Percentiles rank a stretch among this genome's conserved stretches.
Evolutionary conservation across 1,140 invertebrate species (phyloP).

Genomic region (Papilio glaucus): DNA sequence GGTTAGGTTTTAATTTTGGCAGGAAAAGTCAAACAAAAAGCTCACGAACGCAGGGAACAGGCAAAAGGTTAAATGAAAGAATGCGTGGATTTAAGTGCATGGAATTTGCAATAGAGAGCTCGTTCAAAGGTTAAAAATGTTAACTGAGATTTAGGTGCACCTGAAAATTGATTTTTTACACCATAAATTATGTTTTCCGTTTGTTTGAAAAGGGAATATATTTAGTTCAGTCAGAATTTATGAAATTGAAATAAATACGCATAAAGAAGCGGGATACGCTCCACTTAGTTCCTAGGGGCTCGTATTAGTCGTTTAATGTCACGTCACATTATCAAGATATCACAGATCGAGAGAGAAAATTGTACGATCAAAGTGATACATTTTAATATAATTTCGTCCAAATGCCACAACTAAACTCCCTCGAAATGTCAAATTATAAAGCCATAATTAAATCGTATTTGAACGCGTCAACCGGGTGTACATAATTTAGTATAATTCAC

Average conservation of each 20-base stretch:
- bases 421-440: background rate
- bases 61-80: background rate
- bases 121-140: background rate
- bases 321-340: too few species aligned
- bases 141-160: background rate
- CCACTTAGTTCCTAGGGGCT: too few species aligned
- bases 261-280: too few species aligned
- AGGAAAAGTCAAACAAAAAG: background rate
- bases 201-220: too few species aligned
- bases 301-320: too few species aligned
- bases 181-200: too few species aligned
- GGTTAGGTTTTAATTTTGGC: background rate
- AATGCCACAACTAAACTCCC: background rate
- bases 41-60: background rate
- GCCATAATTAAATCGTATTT: constrained; percentile 4
- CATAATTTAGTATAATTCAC: background rate
- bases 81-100: background rate
- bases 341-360: too few species aligned
- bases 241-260: too few species aligned
- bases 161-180: background rate
- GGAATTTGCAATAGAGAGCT: background rate
- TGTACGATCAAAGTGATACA: background rate
- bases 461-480: background rate
- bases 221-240: too few species aligned
- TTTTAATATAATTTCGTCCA: background rate